phyloP scores from a whole-genome alignment of 2,888 invertebrate species.

The Epirrhoe tristata region DNA sequence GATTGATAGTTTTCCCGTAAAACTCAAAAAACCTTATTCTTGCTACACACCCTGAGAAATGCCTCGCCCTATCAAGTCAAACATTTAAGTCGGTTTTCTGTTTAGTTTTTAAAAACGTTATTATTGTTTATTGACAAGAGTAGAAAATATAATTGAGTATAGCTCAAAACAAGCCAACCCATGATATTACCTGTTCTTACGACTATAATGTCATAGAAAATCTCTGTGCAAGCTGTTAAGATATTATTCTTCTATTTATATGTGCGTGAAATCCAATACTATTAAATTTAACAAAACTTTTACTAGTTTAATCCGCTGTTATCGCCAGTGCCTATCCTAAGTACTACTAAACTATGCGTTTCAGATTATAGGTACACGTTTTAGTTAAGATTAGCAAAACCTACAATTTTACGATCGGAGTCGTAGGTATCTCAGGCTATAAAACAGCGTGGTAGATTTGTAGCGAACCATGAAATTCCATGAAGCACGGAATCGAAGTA shows the following conservation, averaged over 20 bases:
- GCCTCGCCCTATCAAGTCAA: no score
- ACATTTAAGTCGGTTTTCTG: no score
- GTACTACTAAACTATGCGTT: slow-evolving; percentile 26
- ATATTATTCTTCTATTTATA: background rate
- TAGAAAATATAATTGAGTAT: background rate
- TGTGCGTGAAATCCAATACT: slow-evolving; percentile 3
- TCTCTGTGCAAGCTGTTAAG: background rate
- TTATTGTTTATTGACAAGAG: no score
- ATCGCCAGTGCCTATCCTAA: slow-evolving; percentile 25
- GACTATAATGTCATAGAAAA: background rate
- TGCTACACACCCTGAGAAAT: no score
- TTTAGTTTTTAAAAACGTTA: no score
- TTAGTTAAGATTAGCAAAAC: slow-evolving; percentile 28
- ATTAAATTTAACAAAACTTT: slow-evolving; percentile 15
- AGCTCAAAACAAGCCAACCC: background rate
- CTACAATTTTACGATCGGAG: slow-evolving; percentile 29
- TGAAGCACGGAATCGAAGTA: no score
- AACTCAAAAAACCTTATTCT: no score
- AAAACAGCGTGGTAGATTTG: background rate
- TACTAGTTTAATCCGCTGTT: slow-evolving; percentile 20
- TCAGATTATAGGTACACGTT: slow-evolving; percentile 31
- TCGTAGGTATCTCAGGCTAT: slow-evolving; percentile 26
- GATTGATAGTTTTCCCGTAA: no score
- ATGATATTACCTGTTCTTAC: background rate
- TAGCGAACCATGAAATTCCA: background rate